A percentile compares a stretch with the other conserved stretches of the same genome.
These are phyloP conservation scores for Drepana falcataria DNA, from an alignment of 2,888 invertebrate species.

Conservation along the genomic window DNA sequence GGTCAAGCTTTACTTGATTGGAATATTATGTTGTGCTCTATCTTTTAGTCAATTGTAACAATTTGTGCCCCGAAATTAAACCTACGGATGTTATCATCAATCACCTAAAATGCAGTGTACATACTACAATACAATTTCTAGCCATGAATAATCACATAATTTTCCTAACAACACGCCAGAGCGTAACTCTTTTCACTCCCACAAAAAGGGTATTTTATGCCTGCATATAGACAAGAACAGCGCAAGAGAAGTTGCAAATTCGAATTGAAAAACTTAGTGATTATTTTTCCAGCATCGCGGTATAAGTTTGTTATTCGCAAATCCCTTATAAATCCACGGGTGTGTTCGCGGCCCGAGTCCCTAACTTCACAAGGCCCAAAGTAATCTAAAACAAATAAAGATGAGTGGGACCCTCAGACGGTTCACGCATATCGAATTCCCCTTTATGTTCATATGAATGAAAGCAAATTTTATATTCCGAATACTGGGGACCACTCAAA, in stretches of 20 bases:
- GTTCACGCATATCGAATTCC: constrained; percentile 60
- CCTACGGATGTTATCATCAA: too few relatives aligned
- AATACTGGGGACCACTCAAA: constrained; percentile 18
- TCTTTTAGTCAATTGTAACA: too few relatives aligned
- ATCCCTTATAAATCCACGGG: constrained; percentile 55
- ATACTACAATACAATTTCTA: too few relatives aligned
- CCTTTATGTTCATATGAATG: constrained; percentile 60
- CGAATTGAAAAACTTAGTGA: constrained; percentile 60
- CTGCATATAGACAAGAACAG: constrained; percentile 12
- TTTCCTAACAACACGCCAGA: background rate
- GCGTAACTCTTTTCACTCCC: constrained; percentile 10
- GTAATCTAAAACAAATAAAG: constrained; percentile 76
- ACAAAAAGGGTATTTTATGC: constrained; percentile 12
- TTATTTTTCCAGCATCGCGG: constrained; percentile 44
- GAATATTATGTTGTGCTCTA: too few relatives aligned
- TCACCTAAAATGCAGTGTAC: too few relatives aligned
- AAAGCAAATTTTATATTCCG: constrained; percentile 52
- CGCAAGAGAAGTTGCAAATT: constrained; percentile 36
- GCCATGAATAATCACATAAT: background rate
- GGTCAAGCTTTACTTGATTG: too few relatives aligned
- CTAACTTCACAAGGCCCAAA: constrained; percentile 61
- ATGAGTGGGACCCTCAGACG: constrained; percentile 62
- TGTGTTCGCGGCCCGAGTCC: constrained; percentile 46
- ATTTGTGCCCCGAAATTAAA: too few relatives aligned
- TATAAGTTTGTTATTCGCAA: constrained; percentile 40